Base-by-base conservation (phyloP, 92 coral and sea anemone species). In the Galaxea fascicularis region DNA sequence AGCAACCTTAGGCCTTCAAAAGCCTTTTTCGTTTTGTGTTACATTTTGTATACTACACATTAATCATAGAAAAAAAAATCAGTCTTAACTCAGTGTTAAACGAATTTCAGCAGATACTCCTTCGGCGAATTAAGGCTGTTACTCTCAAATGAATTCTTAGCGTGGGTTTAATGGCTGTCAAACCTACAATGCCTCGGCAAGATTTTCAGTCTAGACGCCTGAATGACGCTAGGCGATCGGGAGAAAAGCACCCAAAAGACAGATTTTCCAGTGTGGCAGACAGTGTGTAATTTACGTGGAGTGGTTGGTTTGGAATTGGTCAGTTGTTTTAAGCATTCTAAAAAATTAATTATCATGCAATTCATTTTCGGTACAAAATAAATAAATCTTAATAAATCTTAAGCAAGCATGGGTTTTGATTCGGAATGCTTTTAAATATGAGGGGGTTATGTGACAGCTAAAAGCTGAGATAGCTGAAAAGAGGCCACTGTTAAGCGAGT, bases 271-370 rank as follows among this genome's bases (percentile, higher is more conserved):
- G 9, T 47, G 47, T 8, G 24, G 57, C n/a, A 63, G 73, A 78
- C 60, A 63, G n/a, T 46, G 63, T 78, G 73, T 76, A 39, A 44
- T 78, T 78, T 16, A 41, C n/a, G 71, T 79, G n/a, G 52, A 79
- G 84, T 49, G 54, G 74, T 28, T 79, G 84, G 75, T 18, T 79
- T 79, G 84, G 51, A 79, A 71, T 15, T 45, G n/a, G 76, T 71
- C 58, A 71, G 16, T 45, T 71, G 35, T 46, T 71, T 71, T 46
- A 22, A 79, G 49, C 62, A 12, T 47, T 64, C 49, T 27, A 77
- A 47, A 16, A n/a, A 60, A 59, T 39, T 57, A 76, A 39, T 62
- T 62, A 45, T 31, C 20, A 57, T 64, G 73, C 14, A 27, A 45
- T 78, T 78, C 58, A 16, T 47, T 62, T 58, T 24, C 25, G 9